A percentile compares a stretch with the other conserved stretches of the same genome.
Evolutionary conservation across 2,797 vertebrate genomes (phyloP).

Genomic region (Arnoldichthys spilopterus): DNA sequence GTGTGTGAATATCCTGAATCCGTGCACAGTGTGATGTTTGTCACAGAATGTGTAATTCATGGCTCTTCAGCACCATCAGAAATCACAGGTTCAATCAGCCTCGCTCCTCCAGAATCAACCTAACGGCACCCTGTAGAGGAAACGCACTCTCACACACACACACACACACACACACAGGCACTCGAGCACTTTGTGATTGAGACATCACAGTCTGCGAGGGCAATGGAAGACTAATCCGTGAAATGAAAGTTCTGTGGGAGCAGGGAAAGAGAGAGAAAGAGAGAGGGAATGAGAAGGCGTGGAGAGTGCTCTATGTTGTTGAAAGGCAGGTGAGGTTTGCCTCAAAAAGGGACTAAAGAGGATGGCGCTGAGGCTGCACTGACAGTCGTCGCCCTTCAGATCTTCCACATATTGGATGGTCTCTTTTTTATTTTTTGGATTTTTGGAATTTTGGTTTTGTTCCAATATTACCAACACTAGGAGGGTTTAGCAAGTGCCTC

Average conservation of each 20-base stretch:
- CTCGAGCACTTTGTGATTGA: conserved; percentile 68
- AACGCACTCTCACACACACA: conserved; percentile 32
- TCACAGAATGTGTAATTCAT: conserved; percentile 31
- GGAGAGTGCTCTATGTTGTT: conserved; percentile 46
- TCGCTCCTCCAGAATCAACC: conserved; percentile 44
- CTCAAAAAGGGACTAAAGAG: conserved; percentile 11
- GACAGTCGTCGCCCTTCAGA: neutral
- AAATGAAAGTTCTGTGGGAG: conserved; percentile 77
- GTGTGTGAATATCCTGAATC: conserved; percentile 23
- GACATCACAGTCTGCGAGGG: conserved; percentile 73
- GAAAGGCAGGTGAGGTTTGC: conserved; percentile 28
- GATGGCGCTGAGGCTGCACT: neutral
- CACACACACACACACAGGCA: conserved; percentile 38
- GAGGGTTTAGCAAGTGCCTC: no score
- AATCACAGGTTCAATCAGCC: conserved; percentile 58
- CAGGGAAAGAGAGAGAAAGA: conserved; percentile 50
- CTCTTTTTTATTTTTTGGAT: no score
- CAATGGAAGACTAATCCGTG: conserved; percentile 74
- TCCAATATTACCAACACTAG: no score
- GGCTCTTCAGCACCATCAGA: conserved; percentile 44
- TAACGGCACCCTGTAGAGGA: conserved; percentile 56
- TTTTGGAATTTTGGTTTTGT: no score
- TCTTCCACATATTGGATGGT: neutral
- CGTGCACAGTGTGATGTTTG: conserved; percentile 14
- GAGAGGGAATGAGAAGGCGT: conserved; percentile 5